phyloP scores from a whole-genome alignment of 2,797 vertebrate genomes.

The Liparis tanakae region DNA sequence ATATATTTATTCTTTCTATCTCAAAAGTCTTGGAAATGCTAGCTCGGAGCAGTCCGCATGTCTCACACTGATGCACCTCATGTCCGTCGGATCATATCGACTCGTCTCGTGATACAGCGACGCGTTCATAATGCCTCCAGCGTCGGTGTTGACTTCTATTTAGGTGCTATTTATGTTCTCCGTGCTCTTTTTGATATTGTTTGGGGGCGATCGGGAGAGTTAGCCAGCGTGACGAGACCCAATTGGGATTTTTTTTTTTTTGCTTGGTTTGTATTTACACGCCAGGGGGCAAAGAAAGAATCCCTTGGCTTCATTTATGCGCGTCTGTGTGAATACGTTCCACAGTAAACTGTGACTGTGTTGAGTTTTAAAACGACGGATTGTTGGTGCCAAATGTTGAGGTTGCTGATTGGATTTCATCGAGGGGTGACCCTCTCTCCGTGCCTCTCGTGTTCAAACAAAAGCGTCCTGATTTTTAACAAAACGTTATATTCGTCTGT shows the following conservation, averaged over 20 bases:
- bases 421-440: background rate
- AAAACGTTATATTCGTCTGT: background rate
- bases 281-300: conserved; percentile 4
- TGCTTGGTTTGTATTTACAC: conserved; percentile 16
- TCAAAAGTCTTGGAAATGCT: conserved; percentile 66
- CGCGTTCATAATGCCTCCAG: conserved; percentile 64
- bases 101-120: conserved; percentile 59
- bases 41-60: conserved; percentile 71
- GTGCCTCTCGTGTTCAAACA: background rate
- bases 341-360: conserved; percentile 21
- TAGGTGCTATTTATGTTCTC: conserved; percentile 72
- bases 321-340: conserved; percentile 10
- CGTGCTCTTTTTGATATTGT: conserved; percentile 55
- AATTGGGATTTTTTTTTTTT: background rate
- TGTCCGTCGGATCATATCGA: conserved; percentile 63
- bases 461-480: background rate
- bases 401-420: background rate
- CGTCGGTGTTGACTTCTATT: conserved; percentile 59
- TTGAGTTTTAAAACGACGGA: conserved; percentile 1
- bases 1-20: conserved; percentile 71
- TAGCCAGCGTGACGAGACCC: background rate
- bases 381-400: conserved; percentile 46
- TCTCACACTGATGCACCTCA: conserved; percentile 62
- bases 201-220: conserved; percentile 13
- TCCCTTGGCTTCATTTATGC: background rate